Percentiles rank a stretch among this genome's conserved stretches.
phyloP scores from a whole-genome alignment of 1,140 invertebrate species.

The Eubasilissa regina region DNA sequence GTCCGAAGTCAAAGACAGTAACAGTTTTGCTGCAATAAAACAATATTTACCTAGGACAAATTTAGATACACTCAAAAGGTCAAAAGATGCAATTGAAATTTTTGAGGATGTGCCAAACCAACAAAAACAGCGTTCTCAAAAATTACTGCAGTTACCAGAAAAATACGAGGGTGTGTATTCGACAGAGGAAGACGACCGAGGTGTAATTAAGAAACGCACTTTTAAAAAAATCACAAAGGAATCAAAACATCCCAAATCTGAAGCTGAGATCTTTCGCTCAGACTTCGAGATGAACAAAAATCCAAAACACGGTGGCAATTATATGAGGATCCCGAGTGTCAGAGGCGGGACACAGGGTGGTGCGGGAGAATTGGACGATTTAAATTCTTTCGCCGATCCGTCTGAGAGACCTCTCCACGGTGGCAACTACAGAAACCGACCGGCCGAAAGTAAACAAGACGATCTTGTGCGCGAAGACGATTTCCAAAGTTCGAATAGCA shows the following conservation, averaged over 20 bases:
- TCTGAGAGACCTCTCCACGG: constrained; percentile 15
- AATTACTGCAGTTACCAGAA: constrained; percentile 1
- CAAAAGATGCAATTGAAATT: not conserved
- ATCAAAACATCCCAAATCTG: not conserved
- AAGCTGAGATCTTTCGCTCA: constrained; percentile 28
- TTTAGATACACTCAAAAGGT: too few species aligned
- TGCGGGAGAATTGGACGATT: constrained; percentile 38
- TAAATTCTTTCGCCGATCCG: constrained; percentile 19
- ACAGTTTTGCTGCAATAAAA: too few species aligned
- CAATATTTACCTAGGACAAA: too few species aligned
- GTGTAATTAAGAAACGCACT: not conserved
- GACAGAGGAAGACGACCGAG: not conserved
- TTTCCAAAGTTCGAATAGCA: not conserved
- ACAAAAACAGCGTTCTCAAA: constrained; percentile 1
- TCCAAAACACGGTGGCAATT: constrained; percentile 40
- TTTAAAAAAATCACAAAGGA: not conserved
- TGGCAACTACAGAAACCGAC: constrained; percentile 33
- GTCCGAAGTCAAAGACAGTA: too few species aligned
- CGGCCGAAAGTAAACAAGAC: not conserved
- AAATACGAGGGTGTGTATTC: not conserved
- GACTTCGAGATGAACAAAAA: constrained; percentile 28
- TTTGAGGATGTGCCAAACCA: not conserved
- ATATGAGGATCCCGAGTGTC: not conserved
- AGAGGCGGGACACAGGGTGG: constrained; percentile 2
- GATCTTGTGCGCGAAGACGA: not conserved